Evolutionary conservation across 1,140 invertebrate genomes (phyloP), one percentile per base, ranked within the genome.

Genomic region (Listronotus bonariensis): DNA sequence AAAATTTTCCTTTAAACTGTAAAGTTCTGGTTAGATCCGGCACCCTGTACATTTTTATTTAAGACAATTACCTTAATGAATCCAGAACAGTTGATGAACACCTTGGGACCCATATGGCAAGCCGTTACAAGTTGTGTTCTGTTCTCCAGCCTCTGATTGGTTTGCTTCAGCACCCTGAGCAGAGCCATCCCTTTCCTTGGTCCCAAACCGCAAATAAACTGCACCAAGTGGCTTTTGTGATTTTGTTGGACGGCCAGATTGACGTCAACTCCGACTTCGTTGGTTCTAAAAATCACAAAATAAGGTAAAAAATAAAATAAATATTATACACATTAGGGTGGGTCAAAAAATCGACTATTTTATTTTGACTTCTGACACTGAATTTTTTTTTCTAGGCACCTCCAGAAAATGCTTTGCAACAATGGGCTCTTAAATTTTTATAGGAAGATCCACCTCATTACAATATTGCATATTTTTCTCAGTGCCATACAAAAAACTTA

Each of bases 221-320:
- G 98, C 6, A 99, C 83, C n/a, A 99, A 78, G 76, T 95, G 91
- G 0, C 89, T 85, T 1, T 93, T 93, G 68, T 98, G 91, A 0
- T 91, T 85, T 55, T 94, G 92, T 56, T 93, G 86, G 0, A 99
- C 89, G 12, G 93, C 92, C 72, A 91, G 83, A 77, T 99, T 99
- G 6, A 99, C 87, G 77, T 99, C 97, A 0, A 99, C 95, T n/a
- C 98, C 98, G 7, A 99, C 96, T 83, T 98, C 96, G 79, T 98
- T 98, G 0, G 96, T 93, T 54, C 94, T 59, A 32, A 46, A 57
- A 57, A 20, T 5, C 8, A 40, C n/a, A 51, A 34, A 34, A 9
- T 34, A 4, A 9, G 11, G 8, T 36, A 36, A 36, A 36, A 36
- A 26, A 26, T 26, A n/a, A n/a, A n/a, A n/a, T n/a, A n/a, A n/a